Evolutionary conservation across 1,140 invertebrate species (phyloP), one percentile per base, ranked within the genome.

Genomic region (Stegodyphus dumicola): DNA sequence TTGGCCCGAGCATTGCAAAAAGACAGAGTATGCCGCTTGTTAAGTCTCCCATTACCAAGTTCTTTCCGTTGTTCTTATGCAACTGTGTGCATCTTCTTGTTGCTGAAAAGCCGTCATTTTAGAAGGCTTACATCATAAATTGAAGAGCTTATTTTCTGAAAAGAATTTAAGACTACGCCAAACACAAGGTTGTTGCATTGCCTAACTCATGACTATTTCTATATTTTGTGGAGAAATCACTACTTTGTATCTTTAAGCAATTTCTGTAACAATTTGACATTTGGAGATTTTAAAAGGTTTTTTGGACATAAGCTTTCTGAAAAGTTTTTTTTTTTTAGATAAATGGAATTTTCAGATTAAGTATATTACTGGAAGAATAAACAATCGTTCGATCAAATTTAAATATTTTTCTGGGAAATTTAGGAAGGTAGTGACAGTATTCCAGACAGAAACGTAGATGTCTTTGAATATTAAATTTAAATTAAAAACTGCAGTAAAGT

Each of bases 41-140:
- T 77, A 77, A 77, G 75, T 77, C 75, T 5, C 6, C 75, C 75
- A 77, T 77, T 77, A 77, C 75, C 33, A 17, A 17, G 9, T 60
- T 33, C 17, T 33, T 3, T 33, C 3, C 33, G 33, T 33, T 33
- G 51, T 54, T 79, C 66, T 49, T 48, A 33, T 33, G 33, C 33
- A 33, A 33, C 33, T 33, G 1, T 33, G 33, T 33, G 33, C 33
- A 33, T 33, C 33, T 33, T 33, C 4, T 48, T 49, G 60, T 53
- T 67, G 77, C 33, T 78, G 54, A 70, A n/a, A 56, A 33, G 33
- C 67, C 52, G 65, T 79, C 77, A 79, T 79, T 79, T 79, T 11
- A 2, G 66, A 56, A 6, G 77, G 77, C 77, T 79, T 79, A 79
- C 77, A 49, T 79, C 77, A 79, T 79, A 79, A 79, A 79, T 79